phyloP scores from a whole-genome alignment of 2,797 vertebrate species.

The Tarsius wallacei region DNA sequence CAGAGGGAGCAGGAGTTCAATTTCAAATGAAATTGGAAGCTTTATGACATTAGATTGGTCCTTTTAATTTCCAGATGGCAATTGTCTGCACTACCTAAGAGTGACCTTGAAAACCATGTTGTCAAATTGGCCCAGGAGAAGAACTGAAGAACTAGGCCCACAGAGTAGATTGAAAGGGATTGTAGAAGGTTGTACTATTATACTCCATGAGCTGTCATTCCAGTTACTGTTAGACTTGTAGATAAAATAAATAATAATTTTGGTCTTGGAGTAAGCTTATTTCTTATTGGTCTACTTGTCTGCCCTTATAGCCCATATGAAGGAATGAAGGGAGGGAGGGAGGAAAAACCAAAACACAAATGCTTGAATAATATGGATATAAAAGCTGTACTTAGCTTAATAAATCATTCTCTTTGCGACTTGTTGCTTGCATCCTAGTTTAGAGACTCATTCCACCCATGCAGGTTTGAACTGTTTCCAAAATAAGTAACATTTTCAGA shows the following conservation, averaged over 20 bases:
- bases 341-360: background rate
- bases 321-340: rapidly evolving
- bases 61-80: background rate
- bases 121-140: background rate
- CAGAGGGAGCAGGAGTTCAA: background rate
- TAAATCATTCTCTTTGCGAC: conserved; percentile 65
- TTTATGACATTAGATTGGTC: background rate
- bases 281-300: background rate
- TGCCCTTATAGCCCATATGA: background rate
- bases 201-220: background rate
- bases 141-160: background rate
- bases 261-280: background rate
- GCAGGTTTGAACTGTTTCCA: conserved; percentile 61
- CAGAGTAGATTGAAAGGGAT: background rate
- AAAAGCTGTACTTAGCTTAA: background rate
- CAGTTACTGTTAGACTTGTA: background rate
- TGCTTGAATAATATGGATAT: background rate
- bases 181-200: background rate
- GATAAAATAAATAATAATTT: conserved; percentile 48
- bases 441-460: conserved; percentile 69
- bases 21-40: background rate
- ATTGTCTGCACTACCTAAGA: background rate
- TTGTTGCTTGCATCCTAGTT: conserved; percentile 61
- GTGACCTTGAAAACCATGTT: background rate
- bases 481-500: conserved; percentile 79